Conservation (phyloP, 2,888 invertebrate species). For the Allygus modestus region DNA sequence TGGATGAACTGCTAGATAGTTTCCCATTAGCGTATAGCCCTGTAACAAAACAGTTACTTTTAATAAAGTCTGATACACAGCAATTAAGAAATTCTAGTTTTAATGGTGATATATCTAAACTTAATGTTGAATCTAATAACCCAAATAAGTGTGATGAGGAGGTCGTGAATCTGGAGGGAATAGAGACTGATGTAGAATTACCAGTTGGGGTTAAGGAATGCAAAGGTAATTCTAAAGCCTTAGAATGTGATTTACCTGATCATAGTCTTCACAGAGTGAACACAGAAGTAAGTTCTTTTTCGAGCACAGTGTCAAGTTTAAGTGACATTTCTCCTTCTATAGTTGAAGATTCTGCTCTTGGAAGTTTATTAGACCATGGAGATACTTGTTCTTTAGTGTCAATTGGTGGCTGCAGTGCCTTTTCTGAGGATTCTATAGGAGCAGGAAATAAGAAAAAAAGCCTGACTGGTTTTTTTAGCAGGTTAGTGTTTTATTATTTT, state of each 20-base stretch:
- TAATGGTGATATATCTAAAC: conserved; percentile 77
- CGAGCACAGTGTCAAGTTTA: conserved; percentile 83
- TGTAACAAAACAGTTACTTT: conserved; percentile 83
- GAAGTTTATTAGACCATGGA: conserved; percentile 78
- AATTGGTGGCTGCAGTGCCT: conserved; percentile 69
- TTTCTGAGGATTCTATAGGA: conserved; percentile 73
- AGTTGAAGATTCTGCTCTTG: conserved; percentile 71
- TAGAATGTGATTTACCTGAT: conserved; percentile 70
- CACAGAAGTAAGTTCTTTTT: conserved; percentile 81
- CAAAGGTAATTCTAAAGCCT: conserved; percentile 73
- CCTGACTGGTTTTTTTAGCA: conserved; percentile 80
- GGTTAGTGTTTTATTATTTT: conserved; percentile 76
- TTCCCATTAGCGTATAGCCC: conserved; percentile 87
- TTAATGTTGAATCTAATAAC: conserved; percentile 78
- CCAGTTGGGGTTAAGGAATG: neutral
- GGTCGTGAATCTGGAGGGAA: conserved; percentile 74
- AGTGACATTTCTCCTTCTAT: conserved; percentile 82
- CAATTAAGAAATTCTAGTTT: conserved; percentile 73
- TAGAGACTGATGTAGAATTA: neutral
- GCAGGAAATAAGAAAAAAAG: conserved; percentile 80
- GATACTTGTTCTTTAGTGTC: conserved; percentile 72
- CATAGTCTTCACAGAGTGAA: conserved; percentile 75
- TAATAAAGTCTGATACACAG: conserved; percentile 68
- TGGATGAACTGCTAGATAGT: conserved; percentile 84
- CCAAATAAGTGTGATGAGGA: conserved; percentile 77